Conservation (phyloP, 2,797 vertebrate genomes). For the Acridotheres tristis region DNA sequence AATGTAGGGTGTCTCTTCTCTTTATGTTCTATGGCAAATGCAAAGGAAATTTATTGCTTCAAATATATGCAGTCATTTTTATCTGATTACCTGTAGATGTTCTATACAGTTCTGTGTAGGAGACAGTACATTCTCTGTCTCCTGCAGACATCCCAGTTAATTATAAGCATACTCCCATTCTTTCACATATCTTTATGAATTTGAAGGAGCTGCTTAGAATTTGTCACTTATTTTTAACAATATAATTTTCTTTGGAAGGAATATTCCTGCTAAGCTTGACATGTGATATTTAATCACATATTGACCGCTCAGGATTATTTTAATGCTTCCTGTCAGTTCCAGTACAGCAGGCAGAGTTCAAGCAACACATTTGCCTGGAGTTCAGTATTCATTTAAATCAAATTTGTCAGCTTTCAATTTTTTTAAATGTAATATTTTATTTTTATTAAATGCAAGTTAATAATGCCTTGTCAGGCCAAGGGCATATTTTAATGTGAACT, state of each 20-base stretch:
- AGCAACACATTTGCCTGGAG: conserved; percentile 69
- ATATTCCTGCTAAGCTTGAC: conserved; percentile 56
- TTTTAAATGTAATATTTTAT: conserved; percentile 58
- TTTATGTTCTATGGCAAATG: conserved; percentile 40
- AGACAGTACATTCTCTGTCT: conserved; percentile 19
- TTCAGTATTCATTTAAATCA: conserved; percentile 72
- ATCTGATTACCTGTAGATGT: conserved; percentile 67
- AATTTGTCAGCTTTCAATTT: conserved; percentile 72
- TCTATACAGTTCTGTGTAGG: background rate
- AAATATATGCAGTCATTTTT: conserved; percentile 62
- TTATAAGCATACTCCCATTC: conserved; percentile 51
- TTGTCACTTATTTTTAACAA: conserved; percentile 74
- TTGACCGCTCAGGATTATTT: conserved; percentile 67
- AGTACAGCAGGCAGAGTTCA: conserved; percentile 69
- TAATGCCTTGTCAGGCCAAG: conserved; percentile 69
- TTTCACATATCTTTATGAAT: conserved; percentile 60
- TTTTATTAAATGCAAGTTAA: conserved; percentile 74
- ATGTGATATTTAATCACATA: conserved; percentile 66
- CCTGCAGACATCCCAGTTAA: conserved; percentile 55
- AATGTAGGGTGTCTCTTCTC: conserved; percentile 36
- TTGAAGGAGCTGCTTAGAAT: conserved; percentile 63
- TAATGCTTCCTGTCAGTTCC: conserved; percentile 70
- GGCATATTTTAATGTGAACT: conserved; percentile 61
- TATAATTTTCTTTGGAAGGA: conserved; percentile 70
- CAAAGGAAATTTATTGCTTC: conserved; percentile 65